These are phyloP conservation scores for Lepidochrysops patricia DNA, from an alignment of 2,888 invertebrate species.

Conservation along the genomic window DNA sequence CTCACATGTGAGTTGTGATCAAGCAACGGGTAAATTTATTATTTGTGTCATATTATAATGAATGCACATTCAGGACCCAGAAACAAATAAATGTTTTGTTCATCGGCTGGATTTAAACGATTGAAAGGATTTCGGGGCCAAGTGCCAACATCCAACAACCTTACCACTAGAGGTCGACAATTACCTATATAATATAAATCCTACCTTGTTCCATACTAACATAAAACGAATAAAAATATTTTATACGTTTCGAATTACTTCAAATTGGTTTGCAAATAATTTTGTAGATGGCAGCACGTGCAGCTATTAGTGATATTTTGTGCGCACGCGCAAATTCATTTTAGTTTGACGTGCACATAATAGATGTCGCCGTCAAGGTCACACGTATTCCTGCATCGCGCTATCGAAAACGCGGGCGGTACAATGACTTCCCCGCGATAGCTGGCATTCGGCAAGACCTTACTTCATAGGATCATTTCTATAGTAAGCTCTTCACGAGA, in stretches of 20 bases:
- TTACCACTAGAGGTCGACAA: no score
- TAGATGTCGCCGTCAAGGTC: not conserved
- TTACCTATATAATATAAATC: not conserved
- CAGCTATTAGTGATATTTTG: not conserved
- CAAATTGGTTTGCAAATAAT: not conserved
- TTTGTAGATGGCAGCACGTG: not conserved
- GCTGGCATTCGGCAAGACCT: constrained; percentile 23
- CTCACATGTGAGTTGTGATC: no score
- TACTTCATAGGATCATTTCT: constrained; percentile 37
- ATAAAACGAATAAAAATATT: not conserved
- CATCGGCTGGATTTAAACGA: no score
- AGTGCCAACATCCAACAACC: no score
- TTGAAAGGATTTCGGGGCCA: no score
- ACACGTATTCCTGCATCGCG: not conserved
- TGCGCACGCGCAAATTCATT: not conserved
- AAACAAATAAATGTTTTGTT: no score
- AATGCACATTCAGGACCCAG: no score
- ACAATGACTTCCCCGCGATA: not conserved
- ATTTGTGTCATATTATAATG: no score
- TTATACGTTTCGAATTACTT: not conserved
- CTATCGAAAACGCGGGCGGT: not conserved
- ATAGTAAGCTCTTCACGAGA: constrained; percentile 39
- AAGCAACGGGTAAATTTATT: no score
- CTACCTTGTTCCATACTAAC: not conserved
- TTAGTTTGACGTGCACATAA: not conserved